Evolutionary conservation across 1,140 invertebrate species (phyloP).

Genomic region (Drosophila micromelanica): DNA sequence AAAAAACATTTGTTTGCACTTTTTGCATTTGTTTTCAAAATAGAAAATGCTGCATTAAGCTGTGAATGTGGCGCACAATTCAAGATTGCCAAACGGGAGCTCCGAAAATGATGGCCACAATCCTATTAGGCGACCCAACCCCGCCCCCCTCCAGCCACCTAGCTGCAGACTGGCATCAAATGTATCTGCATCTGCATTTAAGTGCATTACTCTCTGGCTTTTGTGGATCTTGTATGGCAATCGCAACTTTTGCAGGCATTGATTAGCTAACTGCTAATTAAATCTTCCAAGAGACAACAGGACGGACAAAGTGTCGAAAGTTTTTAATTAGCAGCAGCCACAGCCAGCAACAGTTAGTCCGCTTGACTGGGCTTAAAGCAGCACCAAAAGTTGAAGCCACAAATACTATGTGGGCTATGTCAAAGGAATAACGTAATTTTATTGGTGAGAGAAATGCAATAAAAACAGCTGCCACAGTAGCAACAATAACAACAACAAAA

Average conservation of each 20-base stretch:
- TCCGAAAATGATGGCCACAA: conserved; percentile 53
- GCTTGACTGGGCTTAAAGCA: conserved; percentile 1
- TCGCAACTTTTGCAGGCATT: conserved; percentile 22
- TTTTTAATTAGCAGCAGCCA: conserved; percentile 49
- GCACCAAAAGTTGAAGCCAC: background rate
- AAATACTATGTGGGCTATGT: conserved; percentile 31
- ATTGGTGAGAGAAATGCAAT: conserved; percentile 14
- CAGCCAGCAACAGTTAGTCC: conserved; percentile 10
- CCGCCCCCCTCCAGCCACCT: background rate
- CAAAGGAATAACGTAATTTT: conserved; percentile 42
- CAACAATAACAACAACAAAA: conserved; percentile 30
- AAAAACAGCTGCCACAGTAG: conserved; percentile 14
- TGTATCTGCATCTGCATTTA: background rate
- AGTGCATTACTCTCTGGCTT: background rate
- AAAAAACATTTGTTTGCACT: background rate
- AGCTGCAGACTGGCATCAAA: background rate
- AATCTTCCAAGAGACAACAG: conserved; percentile 28
- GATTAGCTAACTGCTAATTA: conserved; percentile 48
- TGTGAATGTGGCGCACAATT: conserved; percentile 12
- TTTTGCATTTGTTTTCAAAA: background rate
- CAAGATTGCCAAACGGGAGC: conserved; percentile 16
- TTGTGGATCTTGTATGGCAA: conserved; percentile 10
- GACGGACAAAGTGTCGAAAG: conserved; percentile 14
- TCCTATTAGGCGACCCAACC: conserved; percentile 46
- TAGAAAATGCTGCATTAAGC: background rate